Conservation (phyloP, 1,140 invertebrate species). For the Helicoverpa zea region DNA sequence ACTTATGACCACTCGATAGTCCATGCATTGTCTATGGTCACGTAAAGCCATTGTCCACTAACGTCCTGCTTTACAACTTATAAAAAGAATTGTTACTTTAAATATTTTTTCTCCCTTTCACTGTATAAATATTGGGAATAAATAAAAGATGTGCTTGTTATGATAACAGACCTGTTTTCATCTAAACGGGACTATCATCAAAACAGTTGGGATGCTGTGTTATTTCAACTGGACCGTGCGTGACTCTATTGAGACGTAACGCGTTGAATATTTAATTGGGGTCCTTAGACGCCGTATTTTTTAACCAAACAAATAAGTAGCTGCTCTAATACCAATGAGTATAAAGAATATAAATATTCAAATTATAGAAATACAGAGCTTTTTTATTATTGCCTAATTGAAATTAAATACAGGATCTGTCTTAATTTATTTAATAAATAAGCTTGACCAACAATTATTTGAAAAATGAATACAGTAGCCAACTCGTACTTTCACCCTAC, state of each 20-base stretch:
- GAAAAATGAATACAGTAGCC: neutral
- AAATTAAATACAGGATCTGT: neutral
- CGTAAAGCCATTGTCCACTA: conserved; percentile 56
- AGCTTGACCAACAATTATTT: neutral
- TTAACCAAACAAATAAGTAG: conserved; percentile 23
- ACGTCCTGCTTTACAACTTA: conserved; percentile 3
- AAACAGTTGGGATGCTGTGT: conserved; percentile 77
- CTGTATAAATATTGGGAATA: conserved; percentile 24
- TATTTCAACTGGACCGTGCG: conserved; percentile 79
- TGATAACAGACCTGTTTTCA: conserved; percentile 63
- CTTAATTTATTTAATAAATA: neutral
- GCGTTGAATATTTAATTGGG: conserved; percentile 70
- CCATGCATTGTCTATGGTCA: conserved; percentile 65
- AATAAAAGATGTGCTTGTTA: conserved; percentile 63
- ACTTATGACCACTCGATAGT: conserved; percentile 53
- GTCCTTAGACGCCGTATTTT: conserved; percentile 48
- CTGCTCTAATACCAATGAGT: neutral
- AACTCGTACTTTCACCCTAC: conserved; percentile 20
- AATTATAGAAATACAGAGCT: neutral
- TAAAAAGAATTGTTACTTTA: conserved; percentile 10
- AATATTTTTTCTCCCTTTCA: conserved; percentile 34
- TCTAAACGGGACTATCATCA: conserved; percentile 63
- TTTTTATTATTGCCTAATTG: neutral
- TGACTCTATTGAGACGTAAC: conserved; percentile 61
- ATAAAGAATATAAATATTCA: neutral